These are phyloP conservation scores for Gymnocephalus cernua DNA, from an alignment of 2,113 vertebrate genomes.

Conservation along the genomic window DNA sequence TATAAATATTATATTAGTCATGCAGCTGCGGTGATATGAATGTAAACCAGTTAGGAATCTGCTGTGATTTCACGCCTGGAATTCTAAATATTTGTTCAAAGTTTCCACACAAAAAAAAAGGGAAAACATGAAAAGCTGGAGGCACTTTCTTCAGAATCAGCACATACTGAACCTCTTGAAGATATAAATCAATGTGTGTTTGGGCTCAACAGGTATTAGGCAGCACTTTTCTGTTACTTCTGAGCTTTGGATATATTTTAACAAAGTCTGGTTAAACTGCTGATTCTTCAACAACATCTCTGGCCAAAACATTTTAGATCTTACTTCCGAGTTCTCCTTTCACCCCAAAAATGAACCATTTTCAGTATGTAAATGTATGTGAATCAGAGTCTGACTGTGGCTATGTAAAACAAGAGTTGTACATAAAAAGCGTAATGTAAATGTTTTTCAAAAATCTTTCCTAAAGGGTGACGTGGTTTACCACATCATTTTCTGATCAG, in stretches of 20 bases:
- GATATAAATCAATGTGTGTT: slow-evolving; percentile 23
- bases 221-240: not conserved
- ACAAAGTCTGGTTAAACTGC: slow-evolving; percentile 21
- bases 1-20: slow-evolving; percentile 18
- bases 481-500: not conserved
- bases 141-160: slow-evolving; percentile 20
- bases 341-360: not conserved
- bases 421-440: slow-evolving; percentile 33
- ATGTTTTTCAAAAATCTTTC: slow-evolving; percentile 21
- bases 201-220: slow-evolving; percentile 12
- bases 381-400: not conserved
- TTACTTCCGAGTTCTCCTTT: not conserved
- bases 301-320: not conserved
- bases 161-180: slow-evolving; percentile 27
- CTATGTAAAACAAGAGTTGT: slow-evolving; percentile 5
- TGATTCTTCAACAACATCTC: slow-evolving; percentile 3
- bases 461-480: not conserved
- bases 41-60: slow-evolving; percentile 20
- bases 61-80: slow-evolving; percentile 31
- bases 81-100: slow-evolving; percentile 42
- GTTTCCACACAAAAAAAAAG: slow-evolving; percentile 25
- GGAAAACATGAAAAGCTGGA: slow-evolving; percentile 13
- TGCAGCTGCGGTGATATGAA: slow-evolving; percentile 37
- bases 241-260: slow-evolving; percentile 8
- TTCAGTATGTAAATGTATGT: not conserved